Conservation (phyloP, 1,140 invertebrate species). For the Psix sp. region DNA sequence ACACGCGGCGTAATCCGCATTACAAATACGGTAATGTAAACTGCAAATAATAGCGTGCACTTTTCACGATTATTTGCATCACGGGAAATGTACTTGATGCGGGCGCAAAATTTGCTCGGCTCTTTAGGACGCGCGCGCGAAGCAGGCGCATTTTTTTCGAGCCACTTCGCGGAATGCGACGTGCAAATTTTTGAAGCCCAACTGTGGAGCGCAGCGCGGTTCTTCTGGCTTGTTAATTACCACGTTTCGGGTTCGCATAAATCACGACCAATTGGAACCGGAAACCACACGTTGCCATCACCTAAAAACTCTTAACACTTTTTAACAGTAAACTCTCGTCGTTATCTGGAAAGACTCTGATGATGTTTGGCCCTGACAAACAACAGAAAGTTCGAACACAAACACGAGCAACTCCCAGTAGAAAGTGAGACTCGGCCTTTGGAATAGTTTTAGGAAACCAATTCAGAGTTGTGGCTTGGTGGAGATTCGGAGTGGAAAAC, state of each 20-base stretch:
- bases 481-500: no score
- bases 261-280: conserved; percentile 21
- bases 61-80: conserved; percentile 22
- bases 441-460: no score
- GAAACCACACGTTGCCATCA: conserved; percentile 10
- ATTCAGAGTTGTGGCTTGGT: no score
- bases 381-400: conserved; percentile 1
- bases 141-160: conserved; percentile 1
- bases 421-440: no score
- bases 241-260: neutral
- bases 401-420: neutral
- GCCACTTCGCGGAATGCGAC: conserved; percentile 4
- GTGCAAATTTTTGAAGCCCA: conserved; percentile 9
- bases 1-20: conserved; percentile 37
- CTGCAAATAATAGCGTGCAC: conserved; percentile 29
- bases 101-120: conserved; percentile 11
- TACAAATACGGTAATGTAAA: conserved; percentile 42
- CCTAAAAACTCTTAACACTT: neutral
- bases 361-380: conserved; percentile 20
- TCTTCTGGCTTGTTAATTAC: conserved; percentile 1
- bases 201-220: neutral
- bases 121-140: conserved; percentile 21
- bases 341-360: conserved; percentile 11
- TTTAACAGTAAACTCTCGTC: conserved; percentile 9
- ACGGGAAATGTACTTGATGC: conserved; percentile 7